These are phyloP conservation scores for Ceyx erithaca DNA, from an alignment of 2,797 vertebrate species.

Conservation along the genomic window DNA sequence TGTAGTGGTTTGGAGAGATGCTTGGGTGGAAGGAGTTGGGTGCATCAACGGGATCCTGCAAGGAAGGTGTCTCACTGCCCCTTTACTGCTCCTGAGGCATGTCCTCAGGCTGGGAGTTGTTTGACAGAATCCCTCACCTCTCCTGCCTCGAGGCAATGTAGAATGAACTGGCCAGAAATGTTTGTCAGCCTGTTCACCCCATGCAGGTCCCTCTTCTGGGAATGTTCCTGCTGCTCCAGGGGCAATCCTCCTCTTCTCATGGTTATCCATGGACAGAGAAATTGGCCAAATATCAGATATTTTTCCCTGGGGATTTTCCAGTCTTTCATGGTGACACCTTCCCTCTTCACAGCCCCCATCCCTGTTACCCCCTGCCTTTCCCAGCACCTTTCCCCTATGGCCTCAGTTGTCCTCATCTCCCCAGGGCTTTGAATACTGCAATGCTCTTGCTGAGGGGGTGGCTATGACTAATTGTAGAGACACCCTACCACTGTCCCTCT, in stretches of 20 bases:
- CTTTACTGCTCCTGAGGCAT: neutral
- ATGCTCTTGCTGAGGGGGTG: neutral
- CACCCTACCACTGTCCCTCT: neutral
- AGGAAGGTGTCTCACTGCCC: neutral
- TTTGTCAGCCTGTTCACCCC: neutral
- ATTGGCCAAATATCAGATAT: neutral
- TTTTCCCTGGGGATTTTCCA: neutral
- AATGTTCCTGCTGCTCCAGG: neutral
- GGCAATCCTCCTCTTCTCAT: neutral
- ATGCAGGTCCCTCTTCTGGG: neutral
- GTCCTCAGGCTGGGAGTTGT: rapidly evolving
- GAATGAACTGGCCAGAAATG: neutral
- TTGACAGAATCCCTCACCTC: neutral
- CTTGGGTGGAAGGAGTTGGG: neutral
- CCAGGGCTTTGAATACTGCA: neutral
- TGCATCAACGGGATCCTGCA: neutral
- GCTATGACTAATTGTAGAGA: conserved; percentile 23
- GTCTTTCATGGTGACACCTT: neutral
- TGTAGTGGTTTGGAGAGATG: neutral
- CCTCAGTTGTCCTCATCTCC: neutral
- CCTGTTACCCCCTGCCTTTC: neutral
- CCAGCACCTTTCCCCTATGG: neutral
- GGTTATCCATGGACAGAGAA: neutral
- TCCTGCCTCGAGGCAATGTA: neutral
- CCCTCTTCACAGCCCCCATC: neutral